phyloP scores from a whole-genome alignment of 2,797 vertebrate genomes.

The Lagorchestes hirsutus region DNA sequence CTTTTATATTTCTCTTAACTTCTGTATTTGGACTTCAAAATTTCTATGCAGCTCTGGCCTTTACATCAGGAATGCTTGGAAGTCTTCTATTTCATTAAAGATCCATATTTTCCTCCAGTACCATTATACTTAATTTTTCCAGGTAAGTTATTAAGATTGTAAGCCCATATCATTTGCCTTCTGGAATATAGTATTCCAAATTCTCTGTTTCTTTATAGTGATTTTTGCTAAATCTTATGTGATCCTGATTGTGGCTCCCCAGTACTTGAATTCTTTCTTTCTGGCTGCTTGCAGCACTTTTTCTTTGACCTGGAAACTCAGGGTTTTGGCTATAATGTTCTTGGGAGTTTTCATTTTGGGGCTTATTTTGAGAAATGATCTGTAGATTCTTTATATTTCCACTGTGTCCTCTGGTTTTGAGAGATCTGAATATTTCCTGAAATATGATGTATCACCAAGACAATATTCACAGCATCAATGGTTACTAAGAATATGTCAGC shows the following conservation, averaged over 20 bases:
- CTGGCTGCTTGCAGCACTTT: not conserved
- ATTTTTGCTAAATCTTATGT: not conserved
- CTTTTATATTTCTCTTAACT: not conserved
- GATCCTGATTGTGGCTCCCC: not conserved
- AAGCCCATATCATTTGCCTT: not conserved
- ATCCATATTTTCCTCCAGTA: not conserved
- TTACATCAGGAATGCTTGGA: not conserved
- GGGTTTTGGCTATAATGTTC: not conserved
- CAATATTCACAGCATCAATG: no score
- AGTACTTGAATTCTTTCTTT: not conserved
- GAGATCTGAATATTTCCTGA: not conserved
- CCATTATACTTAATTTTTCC: not conserved
- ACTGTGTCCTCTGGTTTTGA: not conserved
- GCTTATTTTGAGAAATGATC: not conserved
- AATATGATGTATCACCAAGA: not conserved
- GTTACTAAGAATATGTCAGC: no score
- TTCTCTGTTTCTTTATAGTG: not conserved
- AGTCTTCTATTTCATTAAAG: not conserved
- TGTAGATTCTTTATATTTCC: not conserved
- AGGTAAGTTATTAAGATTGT: not conserved
- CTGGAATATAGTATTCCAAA: not conserved
- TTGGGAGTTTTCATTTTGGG: not conserved
- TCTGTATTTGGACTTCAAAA: not conserved
- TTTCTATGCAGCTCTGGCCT: not conserved
- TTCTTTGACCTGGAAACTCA: not conserved